Evolutionary conservation across 2,888 invertebrate species (phyloP), one percentile per base, ranked within the genome.

Genomic region (Synanthedon formicaeformis): DNA sequence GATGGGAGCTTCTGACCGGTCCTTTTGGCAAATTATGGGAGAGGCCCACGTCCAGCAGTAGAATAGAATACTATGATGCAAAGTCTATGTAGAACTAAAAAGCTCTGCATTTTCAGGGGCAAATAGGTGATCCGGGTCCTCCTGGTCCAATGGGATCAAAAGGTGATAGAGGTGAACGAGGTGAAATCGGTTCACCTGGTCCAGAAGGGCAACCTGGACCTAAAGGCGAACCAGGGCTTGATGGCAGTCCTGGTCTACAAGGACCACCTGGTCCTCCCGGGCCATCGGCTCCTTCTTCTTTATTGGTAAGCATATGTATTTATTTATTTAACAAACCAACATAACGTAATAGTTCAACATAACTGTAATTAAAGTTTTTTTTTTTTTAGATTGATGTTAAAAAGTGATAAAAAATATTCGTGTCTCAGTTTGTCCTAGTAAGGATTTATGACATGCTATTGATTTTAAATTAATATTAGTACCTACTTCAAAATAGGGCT

Each of bases 151-250:
- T 82, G 54, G 92, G 93, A 48, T 74, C 79, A 0, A 88, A 88
- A 64, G 93, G 93, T 0, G 91, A 92, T 40, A 90, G 90, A 68
- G 95, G 93, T 55, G 95, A 93, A 62, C 88, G 91, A 65, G 94
- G 94, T 41, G 89, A 90, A 12, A 61, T 71, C 5, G 91, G 91
- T 2, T 67, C 85, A 1, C 76, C 84, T 27, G 92, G 93, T 3
- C 89, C 90, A 48, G 92, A 92, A 75, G 95, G 95, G 51, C 88
- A 91, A 54, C 91, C 91, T 64, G 95, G 95, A 18, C 89, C 90
- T 40, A 94, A 94, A 82, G 95, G 95, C 18, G 93, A 93, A 59
- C 90, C 92, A 52, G 94, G 94, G 18, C 79, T 89, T 50, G 93
- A 94, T 67, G 94, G 94, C 1, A 75, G 88, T 51, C 89, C 92